Base-by-base conservation (phyloP, 2,888 invertebrate genomes). In the Hyalella azteca region DNA sequence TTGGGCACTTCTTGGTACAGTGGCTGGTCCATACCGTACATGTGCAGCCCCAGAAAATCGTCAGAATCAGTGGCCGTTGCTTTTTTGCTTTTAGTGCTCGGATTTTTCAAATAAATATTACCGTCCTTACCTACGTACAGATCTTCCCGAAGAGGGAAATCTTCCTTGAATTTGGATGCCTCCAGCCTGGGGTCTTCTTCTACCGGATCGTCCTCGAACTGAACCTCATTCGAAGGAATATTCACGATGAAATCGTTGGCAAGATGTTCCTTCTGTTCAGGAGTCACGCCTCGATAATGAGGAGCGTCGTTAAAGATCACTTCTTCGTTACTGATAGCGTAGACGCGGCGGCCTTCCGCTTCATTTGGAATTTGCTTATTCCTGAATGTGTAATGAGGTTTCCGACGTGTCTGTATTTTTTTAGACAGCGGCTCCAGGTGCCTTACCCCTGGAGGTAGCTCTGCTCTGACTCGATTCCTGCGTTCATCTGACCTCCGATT, bases 91-190 rank as follows among this genome's bases (percentile, higher is more conserved):
- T 66, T 22, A 0, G 36, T 36, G 0, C 19, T 66, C 19, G 66
- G 36, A 54, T 66, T 75, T 40, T 75, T 78, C 9, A 82, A 39
- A 45, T 82, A 82, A 26, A 82, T 77, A 40, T 82, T 82, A 2
- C 82, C 82, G 39, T 80, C 80, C 39, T 80, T 76, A 2, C 80
- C 82, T 5, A 82, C 73, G 36, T 82, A 82, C 15, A 82, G 54
- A 26, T 82, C 82, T 2, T 82, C 79, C 29, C 82, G 76, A 4
- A 81, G 79, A 3, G 78, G 80, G 39, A 45, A 82, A 19, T 82
- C 80, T 39, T 82, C 59, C 26, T 77, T 78, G 76, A 39, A 82
- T 49, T 78, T 49, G 26, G 73, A 78, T 0, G 80, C 82, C 3
- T 41, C 40, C 19, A 78, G 40, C 4, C 40, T 3, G 32, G 80